These are phyloP conservation scores for Tiliacea aurago DNA, from an alignment of 2,888 invertebrate genomes.

Conservation along the genomic window DNA sequence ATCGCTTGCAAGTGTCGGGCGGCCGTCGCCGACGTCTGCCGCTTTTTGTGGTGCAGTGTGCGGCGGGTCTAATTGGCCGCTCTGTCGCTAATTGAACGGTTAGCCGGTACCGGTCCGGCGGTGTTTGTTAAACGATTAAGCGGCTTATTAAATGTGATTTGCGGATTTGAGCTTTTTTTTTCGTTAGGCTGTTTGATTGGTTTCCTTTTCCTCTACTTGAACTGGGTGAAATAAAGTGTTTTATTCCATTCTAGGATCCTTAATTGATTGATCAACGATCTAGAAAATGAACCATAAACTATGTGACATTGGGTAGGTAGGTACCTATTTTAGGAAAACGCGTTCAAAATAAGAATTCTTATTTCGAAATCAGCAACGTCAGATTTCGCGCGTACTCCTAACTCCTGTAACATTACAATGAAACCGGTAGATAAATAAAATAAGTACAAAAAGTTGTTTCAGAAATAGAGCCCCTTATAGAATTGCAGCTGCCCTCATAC, in stretches of 20 bases:
- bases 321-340: background rate
- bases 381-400: constrained; percentile 59
- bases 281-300: background rate
- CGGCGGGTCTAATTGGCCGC: constrained; percentile 81
- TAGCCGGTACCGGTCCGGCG: constrained; percentile 77
- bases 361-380: constrained; percentile 5
- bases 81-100: constrained; percentile 85
- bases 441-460: constrained; percentile 83
- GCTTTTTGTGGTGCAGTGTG: constrained; percentile 79
- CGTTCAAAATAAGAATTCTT: background rate
- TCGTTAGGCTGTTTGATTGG: constrained; percentile 28
- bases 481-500: constrained; percentile 80
- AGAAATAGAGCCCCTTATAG: constrained; percentile 83
- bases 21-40: constrained; percentile 40
- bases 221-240: background rate
- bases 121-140: constrained; percentile 82
- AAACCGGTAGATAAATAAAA: constrained; percentile 80
- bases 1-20: constrained; percentile 57
- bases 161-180: constrained; percentile 58
- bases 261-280: background rate
- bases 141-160: constrained; percentile 76
- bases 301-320: background rate
- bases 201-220: constrained; percentile 33
- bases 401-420: constrained; percentile 77
- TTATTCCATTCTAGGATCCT: background rate